These are phyloP conservation scores for Distichodus sexfasciatus DNA, from an alignment of 2,797 vertebrate genomes.

Conservation along the genomic window DNA sequence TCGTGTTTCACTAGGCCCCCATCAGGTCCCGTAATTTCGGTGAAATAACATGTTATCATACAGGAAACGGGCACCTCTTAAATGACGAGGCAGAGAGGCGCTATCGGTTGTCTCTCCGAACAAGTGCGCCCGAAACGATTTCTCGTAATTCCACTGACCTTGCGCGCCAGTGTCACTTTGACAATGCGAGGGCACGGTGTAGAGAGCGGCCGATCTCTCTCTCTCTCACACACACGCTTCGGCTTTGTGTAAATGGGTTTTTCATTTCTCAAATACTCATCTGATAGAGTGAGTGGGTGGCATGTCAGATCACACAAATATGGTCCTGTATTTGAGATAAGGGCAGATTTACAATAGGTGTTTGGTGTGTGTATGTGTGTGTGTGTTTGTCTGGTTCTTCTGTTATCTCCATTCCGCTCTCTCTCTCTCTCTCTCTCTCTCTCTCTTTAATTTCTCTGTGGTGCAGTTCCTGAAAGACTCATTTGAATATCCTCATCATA, in stretches of 20 bases:
- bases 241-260: slow-evolving; percentile 70
- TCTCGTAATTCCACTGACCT: slow-evolving; percentile 73
- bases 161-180: slow-evolving; percentile 59
- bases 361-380: neutral
- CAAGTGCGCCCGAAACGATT: slow-evolving; percentile 70
- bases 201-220: slow-evolving; percentile 60
- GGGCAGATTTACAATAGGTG: slow-evolving; percentile 53
- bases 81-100: slow-evolving; percentile 65
- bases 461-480: slow-evolving; percentile 40
- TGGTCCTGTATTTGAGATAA: slow-evolving; percentile 55
- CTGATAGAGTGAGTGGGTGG: slow-evolving; percentile 56
- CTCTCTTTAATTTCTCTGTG: slow-evolving; percentile 50
- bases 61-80: slow-evolving; percentile 68
- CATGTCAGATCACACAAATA: slow-evolving; percentile 65
- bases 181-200: slow-evolving; percentile 67
- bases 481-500: slow-evolving; percentile 57
- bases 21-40: slow-evolving; percentile 58
- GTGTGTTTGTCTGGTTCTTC: slow-evolving; percentile 14
- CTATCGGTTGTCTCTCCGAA: slow-evolving; percentile 63
- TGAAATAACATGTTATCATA: slow-evolving; percentile 57
- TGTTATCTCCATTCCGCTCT: slow-evolving; percentile 43
- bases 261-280: slow-evolving; percentile 80
- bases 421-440: slow-evolving; percentile 41
- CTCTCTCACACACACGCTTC: slow-evolving; percentile 62
- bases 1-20: slow-evolving; percentile 53